These are phyloP conservation scores for Gambelia wislizenii DNA, from an alignment of 2,797 vertebrate genomes.

Conservation along the genomic window DNA sequence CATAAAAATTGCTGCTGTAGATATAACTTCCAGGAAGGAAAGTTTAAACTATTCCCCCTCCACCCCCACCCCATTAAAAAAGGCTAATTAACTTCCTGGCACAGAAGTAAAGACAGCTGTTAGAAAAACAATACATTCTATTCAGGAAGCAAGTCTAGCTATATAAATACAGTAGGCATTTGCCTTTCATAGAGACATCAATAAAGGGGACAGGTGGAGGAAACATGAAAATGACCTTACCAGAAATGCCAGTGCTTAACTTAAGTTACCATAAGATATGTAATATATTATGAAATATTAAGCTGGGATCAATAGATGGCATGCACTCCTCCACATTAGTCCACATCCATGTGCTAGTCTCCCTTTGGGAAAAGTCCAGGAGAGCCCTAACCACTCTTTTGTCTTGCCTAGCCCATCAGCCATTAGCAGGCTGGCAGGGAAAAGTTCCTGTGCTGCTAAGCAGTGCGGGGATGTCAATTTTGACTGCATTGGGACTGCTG, in stretches of 20 bases:
- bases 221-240: background rate
- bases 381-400: background rate
- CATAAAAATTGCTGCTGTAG: background rate
- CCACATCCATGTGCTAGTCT: background rate
- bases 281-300: background rate
- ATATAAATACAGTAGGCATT: background rate
- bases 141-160: conserved; percentile 2
- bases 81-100: background rate
- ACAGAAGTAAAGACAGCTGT: background rate
- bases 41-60: background rate
- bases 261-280: background rate
- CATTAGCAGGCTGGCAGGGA: background rate
- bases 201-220: background rate
- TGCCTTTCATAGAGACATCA: background rate
- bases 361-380: background rate
- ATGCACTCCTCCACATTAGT: background rate
- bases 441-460: background rate
- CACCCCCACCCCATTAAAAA: background rate
- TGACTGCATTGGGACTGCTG: background rate
- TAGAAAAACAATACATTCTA: background rate
- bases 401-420: background rate
- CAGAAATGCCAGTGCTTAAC: background rate
- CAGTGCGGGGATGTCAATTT: background rate
- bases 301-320: background rate
- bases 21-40: background rate